Conservation (phyloP, 2,113 vertebrate species). For the Echinops telfairi region DNA sequence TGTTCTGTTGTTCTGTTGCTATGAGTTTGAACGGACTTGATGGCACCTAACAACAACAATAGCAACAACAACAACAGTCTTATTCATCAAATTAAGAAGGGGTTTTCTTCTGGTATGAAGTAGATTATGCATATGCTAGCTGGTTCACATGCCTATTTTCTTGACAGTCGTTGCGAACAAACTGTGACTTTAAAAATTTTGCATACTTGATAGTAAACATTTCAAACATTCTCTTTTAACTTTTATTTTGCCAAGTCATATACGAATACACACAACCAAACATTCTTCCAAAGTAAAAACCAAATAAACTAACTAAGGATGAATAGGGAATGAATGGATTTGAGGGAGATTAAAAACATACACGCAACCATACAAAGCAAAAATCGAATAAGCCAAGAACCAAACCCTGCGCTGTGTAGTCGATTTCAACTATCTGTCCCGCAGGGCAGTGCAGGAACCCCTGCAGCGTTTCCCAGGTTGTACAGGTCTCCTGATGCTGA, state of each 20-base stretch:
- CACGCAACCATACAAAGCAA: not conserved
- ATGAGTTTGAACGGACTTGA: too few species aligned
- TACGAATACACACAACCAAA: not conserved
- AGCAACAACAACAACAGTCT: not conserved
- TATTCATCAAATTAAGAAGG: constrained; percentile 18
- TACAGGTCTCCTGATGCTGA: not conserved
- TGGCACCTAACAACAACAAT: too few species aligned
- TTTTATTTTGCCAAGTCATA: not conserved
- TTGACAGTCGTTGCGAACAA: not conserved
- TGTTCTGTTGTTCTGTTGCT: too few species aligned
- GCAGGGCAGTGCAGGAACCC: not conserved
- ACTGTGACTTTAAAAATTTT: constrained; percentile 28
- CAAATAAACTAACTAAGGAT: not conserved
- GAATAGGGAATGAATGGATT: not conserved
- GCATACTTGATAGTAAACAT: not conserved
- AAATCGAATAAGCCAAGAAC: not conserved
- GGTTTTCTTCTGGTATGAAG: not conserved
- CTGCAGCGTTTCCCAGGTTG: not conserved
- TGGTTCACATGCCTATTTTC: not conserved
- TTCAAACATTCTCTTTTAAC: constrained; percentile 15
- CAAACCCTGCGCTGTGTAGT: not conserved
- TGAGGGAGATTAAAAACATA: not conserved
- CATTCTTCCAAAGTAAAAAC: not conserved
- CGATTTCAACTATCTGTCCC: not conserved
- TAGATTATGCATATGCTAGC: not conserved